These are phyloP conservation scores for Drosophila dives DNA, from an alignment of 2,888 invertebrate species.

Conservation along the genomic window DNA sequence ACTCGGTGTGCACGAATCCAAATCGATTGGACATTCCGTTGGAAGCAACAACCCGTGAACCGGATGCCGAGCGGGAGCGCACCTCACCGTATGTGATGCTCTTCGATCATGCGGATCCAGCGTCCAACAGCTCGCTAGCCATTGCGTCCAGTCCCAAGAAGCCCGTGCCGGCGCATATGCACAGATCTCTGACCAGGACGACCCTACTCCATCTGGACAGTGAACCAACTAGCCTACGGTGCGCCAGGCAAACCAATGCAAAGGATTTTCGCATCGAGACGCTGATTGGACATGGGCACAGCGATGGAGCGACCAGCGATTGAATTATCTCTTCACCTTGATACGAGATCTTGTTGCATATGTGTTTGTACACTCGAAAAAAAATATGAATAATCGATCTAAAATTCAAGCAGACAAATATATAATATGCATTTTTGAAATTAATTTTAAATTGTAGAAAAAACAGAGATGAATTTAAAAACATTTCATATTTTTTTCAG, in stretches of 20 bases:
- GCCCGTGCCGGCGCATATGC: conserved; percentile 42
- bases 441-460: not conserved
- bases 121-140: conserved; percentile 73
- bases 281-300: conserved; percentile 80
- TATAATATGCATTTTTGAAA: not conserved
- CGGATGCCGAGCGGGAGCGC: conserved; percentile 47
- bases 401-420: not conserved
- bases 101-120: conserved; percentile 78
- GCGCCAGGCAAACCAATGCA: conserved; percentile 79
- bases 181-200: conserved; percentile 38
- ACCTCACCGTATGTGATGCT: conserved; percentile 75
- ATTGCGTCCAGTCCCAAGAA: conserved; percentile 77
- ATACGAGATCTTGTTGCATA: not conserved
- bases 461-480: not conserved
- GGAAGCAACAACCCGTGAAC: conserved; percentile 44
- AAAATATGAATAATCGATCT: not conserved
- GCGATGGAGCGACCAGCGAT: conserved; percentile 77
- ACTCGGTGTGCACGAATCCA: conserved; percentile 80
- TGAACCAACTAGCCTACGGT: conserved; percentile 70
- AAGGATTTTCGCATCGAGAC: conserved; percentile 85
- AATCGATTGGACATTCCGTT: conserved; percentile 71
- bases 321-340: conserved; percentile 29
- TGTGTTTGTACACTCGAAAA: not conserved
- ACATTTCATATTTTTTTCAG: not conserved
- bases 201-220: conserved; percentile 67